A percentile compares a stretch with the other conserved stretches of the same genome.
Evolutionary conservation across 2,888 invertebrate genomes (phyloP).

Genomic region (Conchocele bisecta): DNA sequence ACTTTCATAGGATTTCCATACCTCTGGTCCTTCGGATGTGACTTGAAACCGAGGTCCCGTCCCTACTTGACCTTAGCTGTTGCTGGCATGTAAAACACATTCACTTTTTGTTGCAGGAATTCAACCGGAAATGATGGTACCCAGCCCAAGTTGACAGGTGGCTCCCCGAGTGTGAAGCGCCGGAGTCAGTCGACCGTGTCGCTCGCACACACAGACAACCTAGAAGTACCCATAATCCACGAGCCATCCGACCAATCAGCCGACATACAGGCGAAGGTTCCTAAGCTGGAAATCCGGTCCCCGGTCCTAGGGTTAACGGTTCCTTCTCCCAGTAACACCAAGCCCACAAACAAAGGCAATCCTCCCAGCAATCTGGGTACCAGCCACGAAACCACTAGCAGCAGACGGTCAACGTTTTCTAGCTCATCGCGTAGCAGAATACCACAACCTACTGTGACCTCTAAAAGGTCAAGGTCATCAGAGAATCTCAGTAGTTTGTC

Average conservation of each 20-base stretch:
- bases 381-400: constrained; percentile 18
- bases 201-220: constrained; percentile 34
- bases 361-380: constrained; percentile 15
- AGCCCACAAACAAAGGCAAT: constrained; percentile 6
- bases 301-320: constrained; percentile 62
- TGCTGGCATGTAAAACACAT: too few relatives aligned
- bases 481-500: constrained; percentile 62
- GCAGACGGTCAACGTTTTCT: constrained; percentile 53
- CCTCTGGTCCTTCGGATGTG: too few relatives aligned
- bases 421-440: constrained; percentile 46
- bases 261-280: constrained; percentile 70
- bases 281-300: constrained; percentile 74
- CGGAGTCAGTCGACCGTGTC: constrained; percentile 68
- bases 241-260: constrained; percentile 27
- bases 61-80: too few relatives aligned
- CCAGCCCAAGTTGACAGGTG: not conserved
- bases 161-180: constrained; percentile 53
- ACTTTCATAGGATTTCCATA: too few relatives aligned
- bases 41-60: too few relatives aligned
- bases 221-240: constrained; percentile 51
- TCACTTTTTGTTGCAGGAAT: constrained; percentile 48
- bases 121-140: constrained; percentile 44
- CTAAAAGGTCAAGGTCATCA: constrained; percentile 70
- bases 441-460: constrained; percentile 39
- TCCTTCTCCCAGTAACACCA: constrained; percentile 39